Base-by-base conservation (phyloP, 2,113 vertebrate species). In the Ibidorhyncha struthersii region DNA sequence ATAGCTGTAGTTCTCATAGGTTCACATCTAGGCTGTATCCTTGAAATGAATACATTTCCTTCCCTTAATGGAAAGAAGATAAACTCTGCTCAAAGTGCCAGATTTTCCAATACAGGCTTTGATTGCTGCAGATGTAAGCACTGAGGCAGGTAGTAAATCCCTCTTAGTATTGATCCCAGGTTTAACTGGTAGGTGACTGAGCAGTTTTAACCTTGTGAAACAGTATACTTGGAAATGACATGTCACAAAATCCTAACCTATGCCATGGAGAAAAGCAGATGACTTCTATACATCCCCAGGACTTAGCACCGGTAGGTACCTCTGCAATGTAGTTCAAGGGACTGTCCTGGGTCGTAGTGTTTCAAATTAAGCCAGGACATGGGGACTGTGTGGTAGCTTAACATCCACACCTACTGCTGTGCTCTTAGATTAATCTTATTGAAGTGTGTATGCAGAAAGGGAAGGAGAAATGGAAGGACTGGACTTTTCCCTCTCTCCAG, bases 141-240 rank as follows among this genome's bases (percentile, higher is more conserved):
- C 36, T 90, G n/a, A 90, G 34, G 53, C 90, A 80, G 74, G 69
- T 59, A 94, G 72, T 96, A 98, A 98, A 97, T 96, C 67, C 76
- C 79, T 95, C 95, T 86, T 74, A 77, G 82, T 94, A 97, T 95
- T 88, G 97, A 94, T 97, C 73, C 69, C 22, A 69, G 63, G 78
- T 95, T 97, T 90, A 88, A 96, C 92, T 0, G 5, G 73, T 85
- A 70, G 84, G 58, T 74, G 85, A 84, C 83, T 90, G 89, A 88
- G 89, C 50, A 63, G 36, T 90, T 94, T 97, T 77, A 97, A 79
- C 96, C 65, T 92, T 94, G 74, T 86, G 84, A 95, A 92, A 65
- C n/a, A 43, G 84, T 85, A 45, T 38, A 62, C 67, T 47, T 92
- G 82, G 84, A 95, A 97, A 88, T 82, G 83, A 77, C 4, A 5